phyloP scores from a whole-genome alignment of 2,888 invertebrate species.

The Diplazon laetatorius region DNA sequence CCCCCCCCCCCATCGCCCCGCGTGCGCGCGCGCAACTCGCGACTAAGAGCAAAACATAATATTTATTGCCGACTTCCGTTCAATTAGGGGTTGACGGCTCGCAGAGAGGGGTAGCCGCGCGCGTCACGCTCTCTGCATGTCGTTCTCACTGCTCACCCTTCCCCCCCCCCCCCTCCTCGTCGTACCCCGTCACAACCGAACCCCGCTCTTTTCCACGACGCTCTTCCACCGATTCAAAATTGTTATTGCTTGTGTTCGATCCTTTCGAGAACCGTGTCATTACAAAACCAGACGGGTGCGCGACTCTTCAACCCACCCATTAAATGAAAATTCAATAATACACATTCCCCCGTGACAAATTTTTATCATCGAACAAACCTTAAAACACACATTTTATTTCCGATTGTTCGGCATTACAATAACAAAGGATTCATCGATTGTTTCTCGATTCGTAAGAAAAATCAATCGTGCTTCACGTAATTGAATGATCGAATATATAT shows the following conservation, averaged over 20 bases:
- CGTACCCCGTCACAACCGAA: not conserved
- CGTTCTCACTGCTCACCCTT: conserved; percentile 25
- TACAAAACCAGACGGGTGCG: not conserved
- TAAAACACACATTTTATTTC: not conserved
- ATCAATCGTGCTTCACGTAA: no score
- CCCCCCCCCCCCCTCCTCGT: no score
- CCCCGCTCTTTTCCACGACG: conserved; percentile 23
- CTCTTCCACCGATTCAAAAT: conserved; percentile 42
- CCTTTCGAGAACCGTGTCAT: conserved; percentile 36
- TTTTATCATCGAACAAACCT: not conserved
- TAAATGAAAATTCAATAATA: conserved; percentile 42
- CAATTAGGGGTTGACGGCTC: conserved; percentile 80
- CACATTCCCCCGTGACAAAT: conserved; percentile 16
- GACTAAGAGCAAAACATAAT: conserved; percentile 77
- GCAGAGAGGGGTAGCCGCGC: conserved; percentile 60
- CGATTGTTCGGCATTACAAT: no score
- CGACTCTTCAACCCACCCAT: not conserved
- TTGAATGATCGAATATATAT: no score
- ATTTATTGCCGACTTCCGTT: conserved; percentile 82
- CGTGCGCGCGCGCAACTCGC: conserved; percentile 78
- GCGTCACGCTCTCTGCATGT: conserved; percentile 26
- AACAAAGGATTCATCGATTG: no score
- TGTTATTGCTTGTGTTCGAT: conserved; percentile 38
- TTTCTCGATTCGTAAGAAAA: no score
- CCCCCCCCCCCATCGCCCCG: no score